These are phyloP conservation scores for Uloborus plumipes DNA, from an alignment of 2,888 invertebrate species.

Conservation along the genomic window DNA sequence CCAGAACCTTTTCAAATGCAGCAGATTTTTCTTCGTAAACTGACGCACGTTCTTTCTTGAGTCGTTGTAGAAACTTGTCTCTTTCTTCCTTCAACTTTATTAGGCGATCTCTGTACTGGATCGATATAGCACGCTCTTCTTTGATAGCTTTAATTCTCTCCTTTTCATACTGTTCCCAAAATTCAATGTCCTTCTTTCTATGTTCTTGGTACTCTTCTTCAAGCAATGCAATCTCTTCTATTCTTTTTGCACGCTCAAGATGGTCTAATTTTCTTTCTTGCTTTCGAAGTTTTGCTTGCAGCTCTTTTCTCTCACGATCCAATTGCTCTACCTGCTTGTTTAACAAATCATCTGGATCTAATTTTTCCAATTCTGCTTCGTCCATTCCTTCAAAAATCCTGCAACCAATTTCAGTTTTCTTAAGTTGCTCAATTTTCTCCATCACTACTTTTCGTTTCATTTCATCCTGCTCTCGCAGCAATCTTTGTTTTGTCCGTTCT, in stretches of 20 bases:
- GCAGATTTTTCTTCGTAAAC: slow-evolving; percentile 77
- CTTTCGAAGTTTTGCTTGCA: slow-evolving; percentile 90
- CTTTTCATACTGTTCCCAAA: slow-evolving; percentile 93
- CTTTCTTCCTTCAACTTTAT: slow-evolving; percentile 85
- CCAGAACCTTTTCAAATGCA: slow-evolving; percentile 80
- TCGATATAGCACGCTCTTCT: slow-evolving; percentile 83
- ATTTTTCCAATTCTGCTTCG: slow-evolving; percentile 89
- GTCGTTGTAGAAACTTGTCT: slow-evolving; percentile 81
- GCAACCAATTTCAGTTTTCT: slow-evolving; percentile 91
- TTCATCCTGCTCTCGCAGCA: slow-evolving; percentile 87
- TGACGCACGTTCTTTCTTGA: slow-evolving; percentile 81
- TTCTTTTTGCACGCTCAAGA: slow-evolving; percentile 92
- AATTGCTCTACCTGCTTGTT: slow-evolving; percentile 78
- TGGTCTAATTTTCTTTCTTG: slow-evolving; percentile 98
- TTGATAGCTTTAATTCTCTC: slow-evolving; percentile 84
- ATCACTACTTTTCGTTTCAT: slow-evolving; percentile 85
- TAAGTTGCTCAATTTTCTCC: slow-evolving; percentile 92
- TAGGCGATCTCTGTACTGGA: slow-evolving; percentile 84
- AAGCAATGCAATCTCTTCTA: slow-evolving; percentile 93
- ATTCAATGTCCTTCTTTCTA: slow-evolving; percentile 80
- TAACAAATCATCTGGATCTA: slow-evolving; percentile 95
- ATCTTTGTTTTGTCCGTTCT: slow-evolving; percentile 88
- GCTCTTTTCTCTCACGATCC: slow-evolving; percentile 86
- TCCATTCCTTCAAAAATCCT: slow-evolving; percentile 89
- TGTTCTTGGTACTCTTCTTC: slow-evolving; percentile 85